Evolutionary conservation across 2,113 vertebrate genomes (phyloP).

Genomic region (Vulpes ferrilata): DNA sequence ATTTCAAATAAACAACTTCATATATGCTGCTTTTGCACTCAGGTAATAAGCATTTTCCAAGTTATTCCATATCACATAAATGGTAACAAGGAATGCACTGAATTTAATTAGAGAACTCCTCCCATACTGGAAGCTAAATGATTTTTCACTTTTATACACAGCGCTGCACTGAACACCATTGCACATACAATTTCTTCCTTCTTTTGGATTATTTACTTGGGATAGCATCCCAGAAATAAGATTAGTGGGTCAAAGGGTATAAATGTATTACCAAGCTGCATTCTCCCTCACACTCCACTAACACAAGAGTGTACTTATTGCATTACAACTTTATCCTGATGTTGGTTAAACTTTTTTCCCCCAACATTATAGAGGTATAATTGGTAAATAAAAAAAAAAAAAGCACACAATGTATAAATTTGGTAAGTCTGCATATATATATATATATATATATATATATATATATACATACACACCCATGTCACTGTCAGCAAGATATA

Average conservation of each 20-base stretch:
- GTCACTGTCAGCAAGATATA: background rate
- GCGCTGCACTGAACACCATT: background rate
- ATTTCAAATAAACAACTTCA: conserved; percentile 43
- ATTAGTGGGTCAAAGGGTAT: background rate
- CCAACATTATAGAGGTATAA: background rate
- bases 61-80: conserved; percentile 38
- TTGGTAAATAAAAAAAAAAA: too few relatives aligned
- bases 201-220: conserved; percentile 34
- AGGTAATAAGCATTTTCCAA: background rate
- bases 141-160: conserved; percentile 11
- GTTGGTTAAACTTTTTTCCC: background rate
- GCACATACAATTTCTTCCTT: background rate
- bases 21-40: background rate
- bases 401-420: background rate
- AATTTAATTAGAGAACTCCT: conserved; percentile 3
- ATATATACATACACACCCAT: background rate
- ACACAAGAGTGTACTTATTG: background rate
- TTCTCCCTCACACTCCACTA: background rate
- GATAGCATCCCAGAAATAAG: conserved; percentile 42
- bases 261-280: background rate
- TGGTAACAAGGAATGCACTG: background rate
- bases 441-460: background rate
- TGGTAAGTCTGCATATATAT: background rate
- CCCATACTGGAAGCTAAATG: background rate
- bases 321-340: background rate